Percentiles rank a stretch among this genome's conserved stretches.
phyloP scores from a whole-genome alignment of 2,888 invertebrate genomes.

The Thereva unica region DNA sequence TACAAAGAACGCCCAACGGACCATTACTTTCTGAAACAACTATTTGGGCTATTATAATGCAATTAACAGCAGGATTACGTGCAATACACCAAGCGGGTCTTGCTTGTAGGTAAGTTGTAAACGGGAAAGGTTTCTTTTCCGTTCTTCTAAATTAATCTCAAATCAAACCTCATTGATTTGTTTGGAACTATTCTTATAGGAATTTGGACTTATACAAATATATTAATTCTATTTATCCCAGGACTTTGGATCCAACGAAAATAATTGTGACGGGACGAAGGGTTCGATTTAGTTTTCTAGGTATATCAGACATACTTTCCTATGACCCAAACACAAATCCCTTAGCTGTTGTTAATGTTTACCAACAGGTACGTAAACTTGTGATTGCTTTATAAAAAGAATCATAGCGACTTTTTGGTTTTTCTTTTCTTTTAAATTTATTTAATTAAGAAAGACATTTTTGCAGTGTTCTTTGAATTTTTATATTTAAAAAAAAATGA shows the following conservation, averaged over 20 bases:
- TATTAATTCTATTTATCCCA: conserved; percentile 48
- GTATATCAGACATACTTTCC: conserved; percentile 79
- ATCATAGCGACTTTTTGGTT: conserved; percentile 12
- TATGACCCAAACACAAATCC: conserved; percentile 73
- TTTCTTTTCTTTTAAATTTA: conserved; percentile 1
- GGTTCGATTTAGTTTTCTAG: conserved; percentile 79
- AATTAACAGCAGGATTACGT: conserved; percentile 90
- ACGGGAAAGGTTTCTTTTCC: background rate
- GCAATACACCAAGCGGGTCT: conserved; percentile 79
- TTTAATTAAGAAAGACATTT: background rate
- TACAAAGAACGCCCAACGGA: conserved; percentile 66
- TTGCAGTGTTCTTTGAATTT: conserved; percentile 15
- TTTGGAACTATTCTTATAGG: no score
- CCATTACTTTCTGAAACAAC: conserved; percentile 83
- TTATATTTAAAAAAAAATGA: background rate
- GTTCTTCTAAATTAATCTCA: background rate
- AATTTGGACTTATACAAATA: no score
- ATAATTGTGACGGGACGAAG: conserved; percentile 81
- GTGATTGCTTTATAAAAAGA: background rate
- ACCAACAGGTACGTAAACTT: conserved; percentile 61
- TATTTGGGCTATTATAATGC: conserved; percentile 95
- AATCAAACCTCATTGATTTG: background rate
- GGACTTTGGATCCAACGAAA: conserved; percentile 90
- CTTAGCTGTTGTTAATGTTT: conserved; percentile 69
- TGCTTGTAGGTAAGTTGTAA: conserved; percentile 63